These are phyloP conservation scores for Pseudococcus longispinus DNA, from an alignment of 2,888 invertebrate species.

Conservation along the genomic window DNA sequence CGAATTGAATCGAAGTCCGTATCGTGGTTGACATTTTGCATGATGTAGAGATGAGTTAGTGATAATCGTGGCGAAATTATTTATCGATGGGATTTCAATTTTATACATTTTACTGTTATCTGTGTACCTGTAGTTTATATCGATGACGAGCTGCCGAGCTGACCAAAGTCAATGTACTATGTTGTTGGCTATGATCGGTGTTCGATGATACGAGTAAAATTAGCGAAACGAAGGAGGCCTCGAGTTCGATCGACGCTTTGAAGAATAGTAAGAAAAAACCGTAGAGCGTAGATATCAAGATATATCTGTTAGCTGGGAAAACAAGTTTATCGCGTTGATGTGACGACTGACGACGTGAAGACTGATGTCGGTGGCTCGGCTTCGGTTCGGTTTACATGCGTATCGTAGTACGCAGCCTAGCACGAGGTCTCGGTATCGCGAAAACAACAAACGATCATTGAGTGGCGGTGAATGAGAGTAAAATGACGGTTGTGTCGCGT, in stretches of 20 bases:
- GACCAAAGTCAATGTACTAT: not conserved
- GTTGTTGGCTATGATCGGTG: not conserved
- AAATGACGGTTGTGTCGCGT: not conserved
- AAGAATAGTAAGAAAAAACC: not conserved
- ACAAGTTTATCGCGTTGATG: not conserved
- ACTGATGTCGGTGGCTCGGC: not conserved
- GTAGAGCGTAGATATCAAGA: not conserved
- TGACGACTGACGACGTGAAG: not conserved
- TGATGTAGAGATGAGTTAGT: not conserved
- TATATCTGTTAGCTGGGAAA: not conserved
- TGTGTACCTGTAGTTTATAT: not conserved
- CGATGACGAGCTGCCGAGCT: not conserved
- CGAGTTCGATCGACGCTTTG: not conserved
- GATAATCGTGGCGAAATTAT: slow-evolving; percentile 1
- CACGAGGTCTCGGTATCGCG: not conserved
- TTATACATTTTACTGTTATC: not conserved
- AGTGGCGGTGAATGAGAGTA: not conserved
- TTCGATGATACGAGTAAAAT: not conserved
- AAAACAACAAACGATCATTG: not conserved
- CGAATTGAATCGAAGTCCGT: not conserved
- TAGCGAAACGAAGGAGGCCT: not conserved
- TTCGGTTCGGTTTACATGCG: not conserved
- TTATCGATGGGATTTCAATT: not conserved
- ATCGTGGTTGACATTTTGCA: not conserved
- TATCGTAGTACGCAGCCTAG: not conserved